Conservation (phyloP, 2,113 vertebrate species). For the Melanerpes aurifrons region DNA sequence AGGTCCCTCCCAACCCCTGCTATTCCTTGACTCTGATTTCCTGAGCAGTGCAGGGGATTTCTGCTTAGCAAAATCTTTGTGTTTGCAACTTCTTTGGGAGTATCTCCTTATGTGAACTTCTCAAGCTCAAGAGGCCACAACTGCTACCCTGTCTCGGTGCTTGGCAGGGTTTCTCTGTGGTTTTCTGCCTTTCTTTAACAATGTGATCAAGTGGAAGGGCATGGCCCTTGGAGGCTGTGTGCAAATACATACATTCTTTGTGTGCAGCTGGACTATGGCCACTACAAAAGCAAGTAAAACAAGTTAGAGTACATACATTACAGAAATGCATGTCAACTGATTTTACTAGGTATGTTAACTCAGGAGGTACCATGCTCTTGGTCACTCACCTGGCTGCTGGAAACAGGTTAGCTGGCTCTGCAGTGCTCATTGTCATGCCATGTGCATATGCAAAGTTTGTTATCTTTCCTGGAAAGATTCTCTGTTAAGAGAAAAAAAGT, state of each 20-base stretch:
- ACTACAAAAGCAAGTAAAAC: slow-evolving; percentile 6
- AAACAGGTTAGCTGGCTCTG: background rate
- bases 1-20: no score
- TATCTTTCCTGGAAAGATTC: background rate
- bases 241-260: background rate
- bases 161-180: background rate
- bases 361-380: background rate
- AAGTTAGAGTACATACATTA: background rate
- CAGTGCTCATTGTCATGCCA: background rate
- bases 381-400: background rate
- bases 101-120: background rate
- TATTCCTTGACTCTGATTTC: background rate
- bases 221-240: background rate
- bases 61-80: background rate
- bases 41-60: background rate
- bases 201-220: background rate
- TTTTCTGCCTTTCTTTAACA: slow-evolving; percentile 17
- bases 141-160: background rate
- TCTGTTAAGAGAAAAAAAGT: background rate
- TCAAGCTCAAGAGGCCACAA: background rate
- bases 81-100: background rate
- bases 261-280: background rate
- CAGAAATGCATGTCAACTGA: background rate
- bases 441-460: accelerated
- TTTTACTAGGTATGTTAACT: background rate